Evolutionary conservation across 2,113 vertebrate species (phyloP), one percentile per base, ranked within the genome.

Genomic region (Channa argus): DNA sequence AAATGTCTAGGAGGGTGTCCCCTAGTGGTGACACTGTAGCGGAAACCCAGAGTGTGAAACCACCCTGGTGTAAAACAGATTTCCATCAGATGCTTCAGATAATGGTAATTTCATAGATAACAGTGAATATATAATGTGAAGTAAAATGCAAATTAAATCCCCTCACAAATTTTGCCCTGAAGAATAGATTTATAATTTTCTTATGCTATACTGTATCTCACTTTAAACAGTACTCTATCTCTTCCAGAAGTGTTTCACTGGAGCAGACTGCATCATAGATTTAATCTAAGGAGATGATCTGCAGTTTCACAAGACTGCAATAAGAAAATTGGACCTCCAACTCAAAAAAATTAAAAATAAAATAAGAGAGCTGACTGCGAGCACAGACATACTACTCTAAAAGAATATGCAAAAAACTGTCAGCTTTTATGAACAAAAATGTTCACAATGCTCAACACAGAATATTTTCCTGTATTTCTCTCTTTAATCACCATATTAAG

Each of bases 61-160:
- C 88, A 89, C 76, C 74, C 84, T 80, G 80, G 69, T 89, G 78
- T 80, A 74, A 80, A 90, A 82, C 73, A 71, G 87, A 92, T 90
- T 92, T 86, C 62, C 79, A 92, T 92, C 89, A 88, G 86, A 91
- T 91, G 68, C 62, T 56, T 62, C 50, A 89, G 89, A 92, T 91
- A 91, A 88, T 79, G 70, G 83, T 91, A 91, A 92, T 89, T 92
- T 90, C 86, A 90, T 79, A 94, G 90, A 92, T 92, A 92, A 92
- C 87, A 87, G 79, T 74, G 78, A 86, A 90, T 91, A 74, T 87
- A 77, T 84, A 88, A 92, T 82, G 77, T 90, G 74, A 54, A 87
- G 70, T 82, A 80, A 88, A 92, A 93, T 92, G 92, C 88, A 87
- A 93, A 94, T 93, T 83, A 92, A 88, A 90, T 77, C 81, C 81